Base-by-base conservation (phyloP, 1,140 invertebrate genomes). In the Rhagoletis zephyria region DNA sequence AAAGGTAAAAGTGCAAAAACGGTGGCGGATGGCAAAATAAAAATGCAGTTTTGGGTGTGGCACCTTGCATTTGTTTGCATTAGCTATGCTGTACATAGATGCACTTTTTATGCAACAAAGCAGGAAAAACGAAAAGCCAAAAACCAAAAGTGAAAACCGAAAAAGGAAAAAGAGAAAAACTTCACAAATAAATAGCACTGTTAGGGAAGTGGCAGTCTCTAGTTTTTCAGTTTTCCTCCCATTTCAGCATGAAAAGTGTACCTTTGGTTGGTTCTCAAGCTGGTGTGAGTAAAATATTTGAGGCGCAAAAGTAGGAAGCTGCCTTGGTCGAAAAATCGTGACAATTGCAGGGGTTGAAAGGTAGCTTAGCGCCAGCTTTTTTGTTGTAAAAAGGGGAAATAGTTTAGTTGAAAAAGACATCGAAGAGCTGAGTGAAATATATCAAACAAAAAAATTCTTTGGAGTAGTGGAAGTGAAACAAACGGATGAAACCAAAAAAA, bases 111-210 rank as follows among this genome's bases (percentile, higher is more conserved):
- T 61, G 59, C 30, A 63, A 61, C 56, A 63, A 61, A 63, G 30
- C 85, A 63, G 14, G 12, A 85, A 85, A 85, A 85, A 56, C 51
- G 59, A 61, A 45, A 85, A 85, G n/a, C 56, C 7, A 63, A 63
- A 63, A 45, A 61, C 85, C 74, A 81, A 81, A 81, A 56, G 16
- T 16, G 88, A 90, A 89, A 89, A 87, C 86, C 81, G 88, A 89
- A 87, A 87, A 88, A 70, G 60, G 85, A 85, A 67, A 87, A 61
- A 87, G 70, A 89, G 64, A 89, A 86, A 88, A 87, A 88, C 30
- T 59, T 42, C 61, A 86, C 70, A 88, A 81, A 70, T 89, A 86
- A 64, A n/a, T 30, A 60, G 40, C 4, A 19, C 67, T 74, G 67
- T 63, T 42, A 30, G 10, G n/a, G 51, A 61, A 61, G 42, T 16